phyloP scores from a whole-genome alignment of 2,113 vertebrate genomes.

The Natator depressus region DNA sequence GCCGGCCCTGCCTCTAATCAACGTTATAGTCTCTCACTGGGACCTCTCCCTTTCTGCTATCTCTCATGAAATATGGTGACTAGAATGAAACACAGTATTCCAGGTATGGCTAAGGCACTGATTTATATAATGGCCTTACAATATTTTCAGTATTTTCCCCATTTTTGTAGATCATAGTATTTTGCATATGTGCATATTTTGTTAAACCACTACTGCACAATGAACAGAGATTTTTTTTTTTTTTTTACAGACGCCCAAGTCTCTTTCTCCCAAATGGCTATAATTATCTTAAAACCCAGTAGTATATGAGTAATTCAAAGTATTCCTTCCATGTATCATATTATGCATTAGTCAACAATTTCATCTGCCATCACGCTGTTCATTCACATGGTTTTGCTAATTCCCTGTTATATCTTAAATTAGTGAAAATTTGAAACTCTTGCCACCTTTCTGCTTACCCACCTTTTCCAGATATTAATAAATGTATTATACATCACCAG shows the following conservation, averaged over 20 bases:
- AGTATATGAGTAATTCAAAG: not conserved
- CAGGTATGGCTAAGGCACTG: not conserved
- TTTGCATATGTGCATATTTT: not conserved
- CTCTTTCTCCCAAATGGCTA: not conserved
- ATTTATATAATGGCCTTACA: not conserved
- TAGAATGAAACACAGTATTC: not conserved
- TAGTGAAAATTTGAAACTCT: not conserved
- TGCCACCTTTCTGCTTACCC: not conserved
- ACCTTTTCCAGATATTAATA: not conserved
- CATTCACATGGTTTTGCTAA: not conserved
- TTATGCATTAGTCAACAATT: no score
- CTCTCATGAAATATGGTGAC: not conserved
- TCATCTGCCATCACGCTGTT: not conserved
- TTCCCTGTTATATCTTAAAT: not conserved
- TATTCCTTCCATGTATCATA: not conserved
- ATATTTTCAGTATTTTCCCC: not conserved
- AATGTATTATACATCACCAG: not conserved
- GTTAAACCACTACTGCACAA: not conserved
- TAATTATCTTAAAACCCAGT: not conserved
- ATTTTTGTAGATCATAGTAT: not conserved
- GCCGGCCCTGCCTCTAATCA: no score
- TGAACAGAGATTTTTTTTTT: not conserved
- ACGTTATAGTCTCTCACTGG: not conserved
- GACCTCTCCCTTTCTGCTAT: no score
- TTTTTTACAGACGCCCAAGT: not conserved